These are phyloP conservation scores for Nephila pilipes DNA, from an alignment of 1,140 invertebrate species.

Conservation along the genomic window DNA sequence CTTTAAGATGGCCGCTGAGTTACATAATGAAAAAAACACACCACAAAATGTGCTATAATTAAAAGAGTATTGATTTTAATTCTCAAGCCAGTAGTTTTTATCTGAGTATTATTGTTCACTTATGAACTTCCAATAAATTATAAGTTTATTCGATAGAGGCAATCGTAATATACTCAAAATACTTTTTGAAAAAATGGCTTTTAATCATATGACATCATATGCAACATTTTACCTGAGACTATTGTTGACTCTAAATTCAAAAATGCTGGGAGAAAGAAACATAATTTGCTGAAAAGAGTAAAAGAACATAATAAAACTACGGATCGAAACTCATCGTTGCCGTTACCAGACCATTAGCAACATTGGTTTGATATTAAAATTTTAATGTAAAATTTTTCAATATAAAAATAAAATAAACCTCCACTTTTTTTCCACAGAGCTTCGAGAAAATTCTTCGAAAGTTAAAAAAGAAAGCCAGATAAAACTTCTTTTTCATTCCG, in stretches of 20 bases:
- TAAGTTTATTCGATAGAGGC: too few relatives aligned
- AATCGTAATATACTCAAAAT: too few relatives aligned
- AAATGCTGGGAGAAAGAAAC: background rate
- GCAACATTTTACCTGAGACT: background rate
- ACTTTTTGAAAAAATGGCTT: too few relatives aligned
- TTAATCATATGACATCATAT: too few relatives aligned
- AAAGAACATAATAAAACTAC: background rate
- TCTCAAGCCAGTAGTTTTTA: too few relatives aligned
- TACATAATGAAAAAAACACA: too few relatives aligned
- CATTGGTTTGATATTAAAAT: conserved; percentile 36
- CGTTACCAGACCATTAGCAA: background rate
- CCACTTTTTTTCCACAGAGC: background rate
- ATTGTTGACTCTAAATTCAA: background rate
- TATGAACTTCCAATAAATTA: too few relatives aligned
- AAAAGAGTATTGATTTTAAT: too few relatives aligned
- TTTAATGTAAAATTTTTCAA: background rate
- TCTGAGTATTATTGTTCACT: too few relatives aligned
- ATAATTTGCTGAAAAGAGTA: background rate
- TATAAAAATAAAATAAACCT: background rate
- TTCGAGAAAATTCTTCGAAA: background rate
- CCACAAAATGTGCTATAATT: too few relatives aligned
- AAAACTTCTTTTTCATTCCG: conserved; percentile 34
- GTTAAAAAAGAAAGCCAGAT: background rate
- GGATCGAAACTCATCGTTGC: background rate
- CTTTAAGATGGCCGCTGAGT: too few relatives aligned